Percentiles rank a stretch among this genome's conserved stretches.
phyloP scores from a whole-genome alignment of 2,888 invertebrate species.

The Lasioglossum oenotherae region DNA sequence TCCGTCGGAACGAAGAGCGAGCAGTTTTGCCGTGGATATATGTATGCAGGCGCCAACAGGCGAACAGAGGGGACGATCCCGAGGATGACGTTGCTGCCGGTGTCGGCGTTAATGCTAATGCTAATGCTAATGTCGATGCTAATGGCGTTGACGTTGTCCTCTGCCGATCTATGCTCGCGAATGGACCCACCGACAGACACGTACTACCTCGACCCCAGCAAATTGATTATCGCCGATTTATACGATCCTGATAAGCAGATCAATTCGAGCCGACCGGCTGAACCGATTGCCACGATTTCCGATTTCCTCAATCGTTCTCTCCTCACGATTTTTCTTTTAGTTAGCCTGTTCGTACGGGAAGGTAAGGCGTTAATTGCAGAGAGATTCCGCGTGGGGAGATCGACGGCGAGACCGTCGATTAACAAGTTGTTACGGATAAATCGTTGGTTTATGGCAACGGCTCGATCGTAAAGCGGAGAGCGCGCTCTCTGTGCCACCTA shows the following conservation, averaged over 20 bases:
- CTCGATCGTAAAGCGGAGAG: not conserved
- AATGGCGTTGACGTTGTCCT: slow-evolving; percentile 69
- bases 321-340: not conserved
- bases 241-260: slow-evolving; percentile 75
- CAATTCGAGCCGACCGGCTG: slow-evolving; percentile 57
- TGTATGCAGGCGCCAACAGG: slow-evolving; percentile 45
- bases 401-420: not conserved
- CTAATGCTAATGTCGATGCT: slow-evolving; percentile 76
- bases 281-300: slow-evolving; percentile 62
- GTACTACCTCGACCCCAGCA: slow-evolving; percentile 49
- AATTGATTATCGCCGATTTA: slow-evolving; percentile 79
- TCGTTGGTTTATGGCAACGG: not conserved
- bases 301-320: not conserved
- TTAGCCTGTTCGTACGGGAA: not conserved
- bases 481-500: not conserved
- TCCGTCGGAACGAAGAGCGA: slow-evolving; percentile 54
- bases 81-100: slow-evolving; percentile 75
- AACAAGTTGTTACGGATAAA: slow-evolving; percentile 6
- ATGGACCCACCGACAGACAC: slow-evolving; percentile 69
- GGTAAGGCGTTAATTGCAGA: not conserved
- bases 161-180: slow-evolving; percentile 66
- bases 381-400: not conserved
- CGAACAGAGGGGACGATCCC: slow-evolving; percentile 32
- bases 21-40: slow-evolving; percentile 57
- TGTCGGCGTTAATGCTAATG: slow-evolving; percentile 76